phyloP scores from a whole-genome alignment of 2,888 invertebrate genomes.

The Crepidodera aurea region DNA sequence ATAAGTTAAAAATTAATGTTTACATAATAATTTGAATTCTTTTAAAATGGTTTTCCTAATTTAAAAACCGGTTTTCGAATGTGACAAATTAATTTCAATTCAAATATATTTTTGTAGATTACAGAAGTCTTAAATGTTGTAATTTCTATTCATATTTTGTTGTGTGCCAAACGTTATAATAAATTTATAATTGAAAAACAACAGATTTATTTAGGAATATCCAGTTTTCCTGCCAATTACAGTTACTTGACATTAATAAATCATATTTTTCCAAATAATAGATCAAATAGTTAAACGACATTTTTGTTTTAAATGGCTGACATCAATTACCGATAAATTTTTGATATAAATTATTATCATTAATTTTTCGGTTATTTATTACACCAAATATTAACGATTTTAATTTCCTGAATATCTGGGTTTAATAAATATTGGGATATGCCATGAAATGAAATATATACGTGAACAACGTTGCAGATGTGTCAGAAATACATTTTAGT shows the following conservation, averaged over 20 bases:
- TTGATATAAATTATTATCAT: slow-evolving; percentile 13
- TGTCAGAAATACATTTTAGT: too few species aligned
- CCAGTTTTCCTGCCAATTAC: background rate
- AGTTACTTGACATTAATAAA: background rate
- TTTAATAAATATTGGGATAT: background rate
- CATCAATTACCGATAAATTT: slow-evolving; percentile 18
- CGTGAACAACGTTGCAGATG: too few species aligned
- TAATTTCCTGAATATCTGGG: slow-evolving; percentile 14
- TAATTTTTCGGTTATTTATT: slow-evolving; percentile 19
- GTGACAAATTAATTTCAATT: too few species aligned
- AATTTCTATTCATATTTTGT: too few species aligned
- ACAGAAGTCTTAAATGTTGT: too few species aligned
- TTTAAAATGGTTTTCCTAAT: too few species aligned
- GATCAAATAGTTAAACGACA: slow-evolving; percentile 6
- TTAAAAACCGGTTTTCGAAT: too few species aligned
- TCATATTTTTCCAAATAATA: slow-evolving; percentile 7
- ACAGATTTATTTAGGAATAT: background rate
- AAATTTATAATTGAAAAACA: background rate
- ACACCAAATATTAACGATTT: slow-evolving; percentile 7
- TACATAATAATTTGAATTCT: too few species aligned
- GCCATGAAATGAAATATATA: background rate
- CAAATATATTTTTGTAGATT: too few species aligned
- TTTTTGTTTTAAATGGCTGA: slow-evolving; percentile 12
- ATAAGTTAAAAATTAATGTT: too few species aligned
- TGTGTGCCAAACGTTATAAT: too few species aligned